phyloP scores from a whole-genome alignment of 2,797 vertebrate genomes.

The Phoeniculus purpureus region DNA sequence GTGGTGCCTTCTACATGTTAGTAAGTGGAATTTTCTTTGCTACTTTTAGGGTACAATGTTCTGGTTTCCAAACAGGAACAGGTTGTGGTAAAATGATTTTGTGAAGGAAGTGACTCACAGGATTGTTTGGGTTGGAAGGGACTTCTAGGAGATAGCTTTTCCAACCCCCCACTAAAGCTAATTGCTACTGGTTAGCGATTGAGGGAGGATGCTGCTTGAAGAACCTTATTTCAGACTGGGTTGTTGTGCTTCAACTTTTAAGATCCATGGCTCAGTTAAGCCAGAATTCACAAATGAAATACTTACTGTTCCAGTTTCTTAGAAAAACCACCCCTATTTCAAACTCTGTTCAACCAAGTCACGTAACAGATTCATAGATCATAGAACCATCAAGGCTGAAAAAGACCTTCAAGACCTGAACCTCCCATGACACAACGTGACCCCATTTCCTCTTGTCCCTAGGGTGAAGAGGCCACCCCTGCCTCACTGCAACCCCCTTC shows the following conservation, averaged over 20 bases:
- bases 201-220: background rate
- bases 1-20: background rate
- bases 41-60: background rate
- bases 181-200: rapidly evolving
- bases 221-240: background rate
- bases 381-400: too few relatives aligned
- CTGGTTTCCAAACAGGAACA: background rate
- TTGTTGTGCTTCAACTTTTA: background rate
- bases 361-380: too few relatives aligned
- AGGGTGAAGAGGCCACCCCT: background rate
- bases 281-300: background rate
- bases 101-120: too few relatives aligned
- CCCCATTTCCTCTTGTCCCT: too few relatives aligned
- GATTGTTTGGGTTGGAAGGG: too few relatives aligned
- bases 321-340: background rate
- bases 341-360: background rate
- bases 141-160: too few relatives aligned
- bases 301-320: background rate
- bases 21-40: background rate
- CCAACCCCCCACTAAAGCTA: too few relatives aligned
- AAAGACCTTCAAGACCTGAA: too few relatives aligned
- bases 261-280: background rate
- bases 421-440: too few relatives aligned
- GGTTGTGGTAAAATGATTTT: background rate
- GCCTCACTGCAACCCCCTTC: background rate